Evolutionary conservation across 2,888 invertebrate species (phyloP).

Genomic region (Rhodophaea formosa): DNA sequence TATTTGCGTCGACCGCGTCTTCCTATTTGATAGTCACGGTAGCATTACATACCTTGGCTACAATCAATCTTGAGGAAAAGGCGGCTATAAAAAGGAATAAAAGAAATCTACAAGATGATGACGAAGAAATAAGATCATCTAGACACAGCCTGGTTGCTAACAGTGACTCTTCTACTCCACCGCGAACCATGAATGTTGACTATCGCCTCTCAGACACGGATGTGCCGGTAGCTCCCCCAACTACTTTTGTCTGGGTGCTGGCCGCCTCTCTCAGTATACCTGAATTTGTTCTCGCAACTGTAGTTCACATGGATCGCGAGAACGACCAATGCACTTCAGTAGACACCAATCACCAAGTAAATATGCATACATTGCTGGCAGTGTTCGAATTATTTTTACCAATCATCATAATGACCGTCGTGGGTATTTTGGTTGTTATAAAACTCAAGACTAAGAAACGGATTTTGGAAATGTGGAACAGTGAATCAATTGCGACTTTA

Average conservation of each 20-base stretch:
- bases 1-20: conserved; percentile 78
- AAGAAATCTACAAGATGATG: conserved; percentile 54
- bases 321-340: conserved; percentile 73
- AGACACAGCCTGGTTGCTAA: conserved; percentile 73
- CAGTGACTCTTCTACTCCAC: conserved; percentile 70
- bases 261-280: conserved; percentile 82
- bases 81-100: conserved; percentile 53
- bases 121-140: conserved; percentile 71
- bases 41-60: conserved; percentile 81
- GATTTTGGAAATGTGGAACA: conserved; percentile 40
- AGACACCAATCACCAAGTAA: conserved; percentile 71
- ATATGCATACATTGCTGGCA: conserved; percentile 64
- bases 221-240: conserved; percentile 76
- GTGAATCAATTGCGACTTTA: conserved; percentile 54
- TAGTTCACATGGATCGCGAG: conserved; percentile 58
- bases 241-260: conserved; percentile 80
- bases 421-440: conserved; percentile 48
- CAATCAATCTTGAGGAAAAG: conserved; percentile 74
- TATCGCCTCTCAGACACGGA: conserved; percentile 67
- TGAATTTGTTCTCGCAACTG: conserved; percentile 78
- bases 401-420: conserved; percentile 51
- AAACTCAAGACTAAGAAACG: conserved; percentile 56
- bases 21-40: conserved; percentile 79
- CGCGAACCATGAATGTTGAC: conserved; percentile 78
- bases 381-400: conserved; percentile 68